Conservation (phyloP, 2,113 vertebrate species). For the Sylvilagus bachmani region DNA sequence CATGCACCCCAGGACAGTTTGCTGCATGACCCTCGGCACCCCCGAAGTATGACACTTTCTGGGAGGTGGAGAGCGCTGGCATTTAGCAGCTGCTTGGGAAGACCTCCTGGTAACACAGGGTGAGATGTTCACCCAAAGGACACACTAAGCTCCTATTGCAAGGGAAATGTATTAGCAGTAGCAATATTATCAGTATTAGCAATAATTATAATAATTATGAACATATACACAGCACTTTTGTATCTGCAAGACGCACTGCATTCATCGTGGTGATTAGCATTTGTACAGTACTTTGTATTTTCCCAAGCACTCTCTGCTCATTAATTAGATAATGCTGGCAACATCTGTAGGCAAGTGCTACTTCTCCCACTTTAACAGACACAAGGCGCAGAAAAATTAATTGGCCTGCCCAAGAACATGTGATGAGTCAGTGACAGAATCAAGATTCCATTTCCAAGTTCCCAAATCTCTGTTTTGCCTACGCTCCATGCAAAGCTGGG, state of each 20-base stretch:
- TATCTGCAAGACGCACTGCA: conserved; percentile 62
- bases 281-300: conserved; percentile 72
- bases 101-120: not conserved
- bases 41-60: conserved; percentile 13
- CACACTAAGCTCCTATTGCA: not conserved
- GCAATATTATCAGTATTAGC: conserved; percentile 79
- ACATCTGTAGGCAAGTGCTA: conserved; percentile 71
- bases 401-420: not conserved
- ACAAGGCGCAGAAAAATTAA: conserved; percentile 52
- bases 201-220: conserved; percentile 82
- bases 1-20: not conserved
- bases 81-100: not conserved
- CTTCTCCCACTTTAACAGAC: conserved; percentile 50
- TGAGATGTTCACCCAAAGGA: conserved; percentile 51
- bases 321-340: conserved; percentile 79
- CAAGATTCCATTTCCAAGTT: conserved; percentile 21
- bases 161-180: conserved; percentile 50
- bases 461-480: not conserved
- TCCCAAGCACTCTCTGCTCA: conserved; percentile 72
- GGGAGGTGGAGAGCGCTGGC: not conserved
- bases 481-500: not conserved
- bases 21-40: not conserved
- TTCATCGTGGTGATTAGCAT: conserved; percentile 79
- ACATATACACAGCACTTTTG: conserved; percentile 71
- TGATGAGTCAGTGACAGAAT: conserved; percentile 9